Conservation (phyloP, 2,797 vertebrate species). For the Podargus strigoides region DNA sequence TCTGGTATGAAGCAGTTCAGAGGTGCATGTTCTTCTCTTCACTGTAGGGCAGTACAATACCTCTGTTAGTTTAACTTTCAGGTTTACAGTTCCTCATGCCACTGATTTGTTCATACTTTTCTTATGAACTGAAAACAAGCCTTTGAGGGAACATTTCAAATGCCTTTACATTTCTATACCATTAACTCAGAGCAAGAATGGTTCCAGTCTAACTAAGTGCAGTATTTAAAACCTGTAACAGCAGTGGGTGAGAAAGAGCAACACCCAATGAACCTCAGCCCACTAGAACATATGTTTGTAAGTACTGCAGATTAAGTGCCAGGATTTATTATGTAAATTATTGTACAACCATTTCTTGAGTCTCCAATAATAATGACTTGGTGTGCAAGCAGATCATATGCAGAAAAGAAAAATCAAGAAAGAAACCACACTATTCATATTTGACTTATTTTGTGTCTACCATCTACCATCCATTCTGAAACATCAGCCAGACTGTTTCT, state of each 20-base stretch:
- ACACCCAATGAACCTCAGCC: not conserved
- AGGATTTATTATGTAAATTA: not conserved
- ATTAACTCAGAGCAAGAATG: not conserved
- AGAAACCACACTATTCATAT: not conserved
- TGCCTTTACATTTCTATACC: not conserved
- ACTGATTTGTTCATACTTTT: not conserved
- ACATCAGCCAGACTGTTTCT: not conserved
- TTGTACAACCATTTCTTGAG: not conserved
- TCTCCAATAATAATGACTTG: not conserved
- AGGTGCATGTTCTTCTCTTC: rapidly evolving
- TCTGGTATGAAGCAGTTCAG: not conserved
- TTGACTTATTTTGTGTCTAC: not conserved
- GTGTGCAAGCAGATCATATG: not conserved
- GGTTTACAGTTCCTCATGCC: not conserved
- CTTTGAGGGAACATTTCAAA: not conserved
- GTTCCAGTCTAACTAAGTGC: not conserved
- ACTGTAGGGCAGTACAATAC: rapidly evolving
- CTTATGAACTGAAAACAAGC: not conserved
- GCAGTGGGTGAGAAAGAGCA: not conserved
- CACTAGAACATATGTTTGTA: not conserved
- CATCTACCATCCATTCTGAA: not conserved
- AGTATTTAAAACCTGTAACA: not conserved
- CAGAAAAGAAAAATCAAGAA: not conserved
- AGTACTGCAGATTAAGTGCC: not conserved
- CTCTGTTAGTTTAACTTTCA: not conserved